phyloP scores from a whole-genome alignment of 2,888 invertebrate genomes.

The Harmothoe impar region DNA sequence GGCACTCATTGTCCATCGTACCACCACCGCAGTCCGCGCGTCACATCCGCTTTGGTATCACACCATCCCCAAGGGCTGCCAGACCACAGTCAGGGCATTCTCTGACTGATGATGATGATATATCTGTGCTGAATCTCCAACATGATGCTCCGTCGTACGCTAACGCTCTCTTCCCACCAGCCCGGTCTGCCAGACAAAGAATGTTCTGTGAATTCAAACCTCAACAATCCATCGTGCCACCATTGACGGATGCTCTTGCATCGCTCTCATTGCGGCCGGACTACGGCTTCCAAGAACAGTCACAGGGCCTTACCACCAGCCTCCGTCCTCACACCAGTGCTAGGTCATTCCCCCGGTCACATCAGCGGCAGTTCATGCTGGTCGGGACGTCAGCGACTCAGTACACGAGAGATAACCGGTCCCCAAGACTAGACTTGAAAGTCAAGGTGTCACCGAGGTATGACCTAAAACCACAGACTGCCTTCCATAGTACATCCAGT shows the following conservation, averaged over 20 bases:
- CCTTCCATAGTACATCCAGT: neutral
- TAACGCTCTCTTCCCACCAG: slow-evolving; percentile 2
- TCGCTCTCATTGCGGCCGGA: neutral
- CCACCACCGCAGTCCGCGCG: neutral
- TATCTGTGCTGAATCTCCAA: slow-evolving; percentile 47
- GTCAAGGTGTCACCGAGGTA: slow-evolving; percentile 4
- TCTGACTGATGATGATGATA: slow-evolving; percentile 26
- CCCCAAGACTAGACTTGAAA: slow-evolving; percentile 1
- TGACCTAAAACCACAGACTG: neutral
- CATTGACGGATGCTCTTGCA: neutral
- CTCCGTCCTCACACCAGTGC: neutral
- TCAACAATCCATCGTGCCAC: neutral
- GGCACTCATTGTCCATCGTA: neutral
- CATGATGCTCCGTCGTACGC: neutral
- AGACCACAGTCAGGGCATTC: slow-evolving; percentile 18
- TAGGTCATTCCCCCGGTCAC: neutral
- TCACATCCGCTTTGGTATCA: neutral
- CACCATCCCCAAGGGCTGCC: neutral
- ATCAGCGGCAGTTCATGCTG: slow-evolving; percentile 9
- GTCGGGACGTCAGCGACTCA: slow-evolving; percentile 45
- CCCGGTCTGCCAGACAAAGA: neutral
- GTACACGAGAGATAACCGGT: neutral
- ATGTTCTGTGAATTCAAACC: neutral
- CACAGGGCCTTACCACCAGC: neutral
- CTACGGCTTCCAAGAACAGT: neutral